These are phyloP conservation scores for Carassius gibelio DNA, from an alignment of 2,113 vertebrate genomes.

Conservation along the genomic window DNA sequence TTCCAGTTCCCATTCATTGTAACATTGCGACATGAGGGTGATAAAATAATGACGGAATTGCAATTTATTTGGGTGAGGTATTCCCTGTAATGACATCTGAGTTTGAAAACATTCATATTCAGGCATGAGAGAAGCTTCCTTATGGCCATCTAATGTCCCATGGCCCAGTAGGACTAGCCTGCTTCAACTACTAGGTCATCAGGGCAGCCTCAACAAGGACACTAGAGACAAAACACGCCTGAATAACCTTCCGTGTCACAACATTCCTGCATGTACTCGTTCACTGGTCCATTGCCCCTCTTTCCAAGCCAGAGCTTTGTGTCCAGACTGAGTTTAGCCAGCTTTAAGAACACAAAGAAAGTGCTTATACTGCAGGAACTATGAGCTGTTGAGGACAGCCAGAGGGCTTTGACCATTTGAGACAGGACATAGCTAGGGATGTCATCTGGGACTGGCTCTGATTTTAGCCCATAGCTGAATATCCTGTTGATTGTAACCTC, in stretches of 20 bases:
- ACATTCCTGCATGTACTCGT: constrained; percentile 53
- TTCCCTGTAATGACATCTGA: neutral
- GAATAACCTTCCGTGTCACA: constrained; percentile 55
- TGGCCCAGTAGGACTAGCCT: constrained; percentile 22
- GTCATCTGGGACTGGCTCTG: constrained; percentile 3
- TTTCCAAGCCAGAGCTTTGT: constrained; percentile 54
- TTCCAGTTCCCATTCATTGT: neutral
- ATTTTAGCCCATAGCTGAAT: constrained; percentile 9
- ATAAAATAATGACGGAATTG: neutral
- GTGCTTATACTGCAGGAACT: constrained; percentile 65
- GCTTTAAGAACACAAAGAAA: constrained; percentile 73
- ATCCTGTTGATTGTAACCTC: neutral
- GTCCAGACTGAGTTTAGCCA: constrained; percentile 65
- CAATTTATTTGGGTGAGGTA: neutral
- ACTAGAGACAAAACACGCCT: constrained; percentile 51
- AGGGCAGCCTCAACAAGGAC: constrained; percentile 45
- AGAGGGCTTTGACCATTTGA: constrained; percentile 68
- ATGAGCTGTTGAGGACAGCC: constrained; percentile 37
- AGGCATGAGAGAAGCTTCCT: constrained; percentile 5
- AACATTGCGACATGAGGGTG: neutral
- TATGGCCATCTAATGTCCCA: neutral
- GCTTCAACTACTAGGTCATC: constrained; percentile 22
- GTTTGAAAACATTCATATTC: neutral
- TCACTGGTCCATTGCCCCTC: constrained; percentile 56
- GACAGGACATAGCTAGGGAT: constrained; percentile 41